Evolutionary conservation across 2,797 vertebrate species (phyloP).

Genomic region (Silurus lanzhouensis): DNA sequence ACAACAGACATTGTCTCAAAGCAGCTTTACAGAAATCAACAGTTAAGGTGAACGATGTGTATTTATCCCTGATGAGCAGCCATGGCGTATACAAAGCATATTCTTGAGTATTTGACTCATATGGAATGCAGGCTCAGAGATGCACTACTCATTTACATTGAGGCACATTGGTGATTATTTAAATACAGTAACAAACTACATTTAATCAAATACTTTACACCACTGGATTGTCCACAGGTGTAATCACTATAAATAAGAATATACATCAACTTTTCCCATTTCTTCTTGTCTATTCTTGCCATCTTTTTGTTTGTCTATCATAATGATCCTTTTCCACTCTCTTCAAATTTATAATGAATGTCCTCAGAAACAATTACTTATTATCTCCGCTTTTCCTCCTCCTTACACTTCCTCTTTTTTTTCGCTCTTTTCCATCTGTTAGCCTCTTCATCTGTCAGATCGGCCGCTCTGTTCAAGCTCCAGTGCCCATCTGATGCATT

Average conservation of each 20-base stretch:
- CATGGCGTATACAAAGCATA: too few relatives aligned
- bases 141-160: too few relatives aligned
- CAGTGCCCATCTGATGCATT: conserved; percentile 42
- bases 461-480: conserved; percentile 35
- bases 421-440: conserved; percentile 26
- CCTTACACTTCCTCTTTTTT: conserved; percentile 10
- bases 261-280: background rate
- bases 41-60: too few relatives aligned
- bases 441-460: conserved; percentile 32
- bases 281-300: background rate
- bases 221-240: too few relatives aligned
- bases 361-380: background rate
- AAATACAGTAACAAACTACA: too few relatives aligned
- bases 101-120: too few relatives aligned
- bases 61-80: too few relatives aligned
- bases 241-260: background rate
- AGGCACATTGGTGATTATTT: too few relatives aligned
- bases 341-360: background rate
- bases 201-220: too few relatives aligned
- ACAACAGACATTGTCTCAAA: too few relatives aligned
- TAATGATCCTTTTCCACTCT: background rate
- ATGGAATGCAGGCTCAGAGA: too few relatives aligned
- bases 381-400: background rate
- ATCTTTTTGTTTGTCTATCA: background rate
- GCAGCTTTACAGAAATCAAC: too few relatives aligned